Evolutionary conservation across 2,113 vertebrate species (phyloP).

Genomic region (Epinephelus fuscoguttatus): DNA sequence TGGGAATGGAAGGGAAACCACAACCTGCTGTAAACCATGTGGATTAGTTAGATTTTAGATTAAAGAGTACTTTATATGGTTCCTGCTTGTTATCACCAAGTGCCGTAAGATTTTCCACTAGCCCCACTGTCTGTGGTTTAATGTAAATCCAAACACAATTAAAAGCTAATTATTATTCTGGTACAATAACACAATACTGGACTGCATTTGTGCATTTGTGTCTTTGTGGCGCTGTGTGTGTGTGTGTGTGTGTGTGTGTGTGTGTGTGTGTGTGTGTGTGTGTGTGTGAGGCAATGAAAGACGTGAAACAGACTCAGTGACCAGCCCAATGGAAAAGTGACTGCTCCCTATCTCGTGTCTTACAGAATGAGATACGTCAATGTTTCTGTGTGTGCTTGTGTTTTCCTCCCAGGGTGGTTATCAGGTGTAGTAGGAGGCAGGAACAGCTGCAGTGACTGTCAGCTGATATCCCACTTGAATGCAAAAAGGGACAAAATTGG

Average conservation of each 20-base stretch:
- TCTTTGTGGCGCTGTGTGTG: constrained; percentile 9
- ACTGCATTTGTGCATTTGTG: not conserved
- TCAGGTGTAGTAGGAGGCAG: constrained; percentile 62
- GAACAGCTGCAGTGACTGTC: constrained; percentile 51
- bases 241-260: not conserved
- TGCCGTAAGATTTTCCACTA: constrained; percentile 18
- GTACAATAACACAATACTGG: constrained; percentile 15
- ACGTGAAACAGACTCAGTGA: constrained; percentile 28
- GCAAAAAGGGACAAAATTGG: constrained; percentile 45
- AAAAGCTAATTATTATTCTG: constrained; percentile 31
- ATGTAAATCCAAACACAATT: constrained; percentile 22
- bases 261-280: constrained; percentile 5
- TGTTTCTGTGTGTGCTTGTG: constrained; percentile 35
- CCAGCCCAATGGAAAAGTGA: constrained; percentile 37
- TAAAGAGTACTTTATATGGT: constrained; percentile 10
- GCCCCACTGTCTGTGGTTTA: not conserved
- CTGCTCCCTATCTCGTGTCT: constrained; percentile 58
- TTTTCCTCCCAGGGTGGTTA: constrained; percentile 64
- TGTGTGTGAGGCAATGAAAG: constrained; percentile 9
- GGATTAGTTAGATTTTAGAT: constrained; percentile 14
- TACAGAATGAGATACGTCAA: constrained; percentile 32
- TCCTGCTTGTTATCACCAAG: constrained; percentile 27
- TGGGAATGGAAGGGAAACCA: constrained; percentile 44
- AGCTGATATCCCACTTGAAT: constrained; percentile 57
- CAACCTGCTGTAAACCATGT: constrained; percentile 14